Base-by-base conservation (phyloP, 1,140 invertebrate genomes). In the Solen grandis region DNA sequence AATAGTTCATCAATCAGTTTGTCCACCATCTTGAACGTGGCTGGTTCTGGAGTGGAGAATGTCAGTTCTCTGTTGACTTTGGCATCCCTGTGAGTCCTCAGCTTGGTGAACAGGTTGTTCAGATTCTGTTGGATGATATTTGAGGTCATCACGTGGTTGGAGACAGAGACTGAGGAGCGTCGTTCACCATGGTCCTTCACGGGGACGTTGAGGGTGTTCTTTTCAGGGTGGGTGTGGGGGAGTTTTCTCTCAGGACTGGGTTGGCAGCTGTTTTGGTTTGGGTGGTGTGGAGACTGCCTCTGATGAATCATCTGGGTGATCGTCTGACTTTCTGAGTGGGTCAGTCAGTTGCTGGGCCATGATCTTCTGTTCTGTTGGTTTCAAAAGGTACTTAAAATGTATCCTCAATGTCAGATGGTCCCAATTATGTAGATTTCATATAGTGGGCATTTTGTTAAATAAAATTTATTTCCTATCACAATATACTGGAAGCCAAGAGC, bases 1-100 rank as follows among this genome's bases (percentile, higher is more conserved):
- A 66, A 60, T 27, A 78, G 19, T 8, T 78, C 75, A 19, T 78
- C 75, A 14, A 78, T 19, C 5, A 69, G 63, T 55, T 78, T 78
- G n/a, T 78, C 75, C 0, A 78, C 65, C 65, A 78, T 68, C 31
- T 69, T 78, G 22, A 78, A 46, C 0, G 75, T 69, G 29, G 62
- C 54, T 46, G 75, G 65, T 27, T 78, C 75, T 33, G 75, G 63
- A 13, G 50, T 60, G 0, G 25, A 13, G 36, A 46, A 38, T 2
- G 35, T 57, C 29, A 31, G 62, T 33, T 72, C 68, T 25, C 46
- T 72, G 35, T 14, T 25, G 2, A 2, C 13, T 31, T 73, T 33
- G 4, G 70, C 59, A 60, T 46, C n/a, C 19, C 22, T 57, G 33
- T 69, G 63, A 5, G 75, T 27, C 31, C 55, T 78, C 54, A 78